A percentile compares a stretch with the other conserved stretches of the same genome.
Evolutionary conservation across 2,113 vertebrate genomes (phyloP).

Genomic region (Lycocorax pyrrhopterus): DNA sequence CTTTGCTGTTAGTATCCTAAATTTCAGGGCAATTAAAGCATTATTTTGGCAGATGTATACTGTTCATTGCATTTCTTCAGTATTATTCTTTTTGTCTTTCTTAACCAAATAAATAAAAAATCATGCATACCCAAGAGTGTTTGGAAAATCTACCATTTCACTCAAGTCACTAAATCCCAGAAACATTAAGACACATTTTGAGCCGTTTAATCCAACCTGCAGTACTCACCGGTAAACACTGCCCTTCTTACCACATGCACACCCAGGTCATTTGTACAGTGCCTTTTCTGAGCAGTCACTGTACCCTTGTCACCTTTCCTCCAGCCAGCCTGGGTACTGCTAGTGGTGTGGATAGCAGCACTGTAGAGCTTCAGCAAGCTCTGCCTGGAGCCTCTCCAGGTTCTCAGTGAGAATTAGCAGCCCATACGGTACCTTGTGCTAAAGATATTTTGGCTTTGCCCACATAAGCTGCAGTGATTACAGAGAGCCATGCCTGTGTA

Average conservation of each 20-base stretch:
- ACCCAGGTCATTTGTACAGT: neutral
- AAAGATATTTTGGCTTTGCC: neutral
- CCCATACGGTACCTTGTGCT: neutral
- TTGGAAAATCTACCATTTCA: neutral
- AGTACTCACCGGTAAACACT: neutral
- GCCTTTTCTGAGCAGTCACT: neutral
- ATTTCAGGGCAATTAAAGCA: neutral
- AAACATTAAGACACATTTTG: neutral
- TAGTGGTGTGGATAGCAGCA: neutral
- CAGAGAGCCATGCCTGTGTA: neutral
- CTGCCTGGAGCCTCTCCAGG: neutral
- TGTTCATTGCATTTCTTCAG: neutral
- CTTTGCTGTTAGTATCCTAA: neutral
- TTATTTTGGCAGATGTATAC: neutral
- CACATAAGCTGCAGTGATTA: neutral
- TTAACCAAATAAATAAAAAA: neutral
- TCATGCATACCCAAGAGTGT: neutral
- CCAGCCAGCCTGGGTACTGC: neutral
- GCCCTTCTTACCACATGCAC: neutral
- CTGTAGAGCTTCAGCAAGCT: neutral
- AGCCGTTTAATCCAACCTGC: neutral
- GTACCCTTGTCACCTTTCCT: neutral
- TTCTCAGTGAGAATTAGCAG: neutral
- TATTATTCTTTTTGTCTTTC: neutral
- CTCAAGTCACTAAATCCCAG: neutral